Conservation (phyloP, 2,888 invertebrate species). For the Scaptomyza cyrtandrae region DNA sequence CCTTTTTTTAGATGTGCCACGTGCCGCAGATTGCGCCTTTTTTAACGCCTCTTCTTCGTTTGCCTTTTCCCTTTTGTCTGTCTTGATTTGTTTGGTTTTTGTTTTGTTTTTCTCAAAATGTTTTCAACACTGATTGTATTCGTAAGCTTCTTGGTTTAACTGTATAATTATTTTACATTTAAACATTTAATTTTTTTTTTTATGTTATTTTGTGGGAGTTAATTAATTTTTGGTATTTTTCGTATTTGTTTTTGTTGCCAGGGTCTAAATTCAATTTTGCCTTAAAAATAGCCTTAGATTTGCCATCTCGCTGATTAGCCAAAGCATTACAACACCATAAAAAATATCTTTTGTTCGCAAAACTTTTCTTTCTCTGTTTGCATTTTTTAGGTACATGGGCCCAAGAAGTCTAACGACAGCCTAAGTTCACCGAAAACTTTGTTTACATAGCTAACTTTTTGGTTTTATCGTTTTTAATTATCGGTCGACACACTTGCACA, state of each 20-base stretch:
- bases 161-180: slow-evolving; percentile 81
- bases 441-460: slow-evolving; percentile 35
- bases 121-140: slow-evolving; percentile 83
- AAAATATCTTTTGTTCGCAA: slow-evolving; percentile 66
- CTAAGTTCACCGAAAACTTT: slow-evolving; percentile 40
- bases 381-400: slow-evolving; percentile 66
- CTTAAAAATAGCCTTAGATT: slow-evolving; percentile 59
- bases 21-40: slow-evolving; percentile 59
- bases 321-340: slow-evolving; percentile 74
- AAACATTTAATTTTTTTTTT: slow-evolving; percentile 70
- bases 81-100: slow-evolving; percentile 32
- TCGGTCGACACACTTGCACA: slow-evolving; percentile 22
- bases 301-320: slow-evolving; percentile 46
- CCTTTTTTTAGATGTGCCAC: slow-evolving; percentile 55
- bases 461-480: slow-evolving; percentile 6
- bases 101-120: slow-evolving; percentile 64
- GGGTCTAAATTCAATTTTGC: slow-evolving; percentile 65
- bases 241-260: slow-evolving; percentile 34
- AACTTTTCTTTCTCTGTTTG: slow-evolving; percentile 27
- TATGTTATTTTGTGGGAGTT: slow-evolving; percentile 26
- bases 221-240: slow-evolving; percentile 46
- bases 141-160: slow-evolving; percentile 83
- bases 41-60: slow-evolving; percentile 39
- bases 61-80: slow-evolving; percentile 21
- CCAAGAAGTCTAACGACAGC: slow-evolving; percentile 50